These are phyloP conservation scores for Atlantisia rogersi DNA, from an alignment of 2,113 vertebrate species.

Conservation along the genomic window DNA sequence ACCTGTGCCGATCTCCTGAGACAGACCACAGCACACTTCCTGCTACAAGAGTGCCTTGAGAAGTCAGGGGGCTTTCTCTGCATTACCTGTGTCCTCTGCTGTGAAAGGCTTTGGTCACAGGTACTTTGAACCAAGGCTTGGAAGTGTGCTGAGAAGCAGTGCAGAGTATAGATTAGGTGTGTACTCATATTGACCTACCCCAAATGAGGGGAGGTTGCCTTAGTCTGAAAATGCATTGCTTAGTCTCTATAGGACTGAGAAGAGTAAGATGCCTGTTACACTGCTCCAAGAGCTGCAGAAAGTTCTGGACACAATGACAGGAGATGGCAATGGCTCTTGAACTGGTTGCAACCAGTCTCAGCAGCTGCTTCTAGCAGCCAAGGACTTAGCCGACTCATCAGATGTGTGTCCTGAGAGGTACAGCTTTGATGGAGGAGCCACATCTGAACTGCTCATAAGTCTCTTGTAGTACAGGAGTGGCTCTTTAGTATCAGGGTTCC, in stretches of 20 bases:
- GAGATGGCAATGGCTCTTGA: background rate
- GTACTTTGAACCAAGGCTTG: background rate
- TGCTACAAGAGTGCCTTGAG: background rate
- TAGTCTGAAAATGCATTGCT: background rate
- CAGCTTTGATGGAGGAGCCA: background rate
- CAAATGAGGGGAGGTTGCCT: background rate
- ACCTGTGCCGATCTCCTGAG: background rate
- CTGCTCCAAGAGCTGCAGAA: background rate
- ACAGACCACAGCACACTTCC: background rate
- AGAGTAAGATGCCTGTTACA: fast-evolving
- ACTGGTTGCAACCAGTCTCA: background rate
- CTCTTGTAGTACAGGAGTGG: background rate
- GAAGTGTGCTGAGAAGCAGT: background rate
- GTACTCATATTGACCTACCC: background rate
- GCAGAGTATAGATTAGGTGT: background rate
- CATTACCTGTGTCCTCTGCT: background rate
- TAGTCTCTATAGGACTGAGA: background rate
- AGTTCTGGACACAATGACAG: background rate
- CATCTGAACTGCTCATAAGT: background rate
- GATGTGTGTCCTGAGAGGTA: background rate
- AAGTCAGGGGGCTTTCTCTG: background rate
- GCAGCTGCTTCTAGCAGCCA: background rate
- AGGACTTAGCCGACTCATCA: background rate
- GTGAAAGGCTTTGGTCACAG: background rate
- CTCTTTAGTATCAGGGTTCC: background rate